Base-by-base conservation (phyloP, 1,140 invertebrate genomes). In the Rhyzopertha dominica region DNA sequence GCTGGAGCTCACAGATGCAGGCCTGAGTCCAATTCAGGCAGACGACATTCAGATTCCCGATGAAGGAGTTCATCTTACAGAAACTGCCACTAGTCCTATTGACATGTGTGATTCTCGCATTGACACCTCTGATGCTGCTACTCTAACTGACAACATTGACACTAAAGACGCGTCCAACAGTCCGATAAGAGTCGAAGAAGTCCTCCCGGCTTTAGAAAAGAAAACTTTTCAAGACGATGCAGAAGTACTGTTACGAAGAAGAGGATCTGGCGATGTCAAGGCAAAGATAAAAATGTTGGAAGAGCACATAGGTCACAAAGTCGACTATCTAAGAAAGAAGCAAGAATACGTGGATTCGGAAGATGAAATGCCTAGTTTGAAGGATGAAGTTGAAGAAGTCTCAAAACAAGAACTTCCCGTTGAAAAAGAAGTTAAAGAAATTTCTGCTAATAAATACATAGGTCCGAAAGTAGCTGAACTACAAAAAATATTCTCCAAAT, bases 1-100 rank as follows among this genome's bases (percentile, higher is more conserved):
- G 52, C 59, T 58, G 12, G 73, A 75, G 61, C 58, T 73, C 16
- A 75, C 74, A 9, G 74, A 77, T 60, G 72, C 73, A 9, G 73
- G 70, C 5, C 50, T 76, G 25, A 75, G 73, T 56, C 73, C 74
- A 17, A 75, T 76, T 18, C 71, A 73, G 60, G 59, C 67, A 4
- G 72, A 75, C 54, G 71, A 73, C 32, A 52, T 64, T 22, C 56
- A 59, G 19, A 61, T 62, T 37, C 46, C 57, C 22, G 63, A 72
- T 38, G 62, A 67, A 20, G 51, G 60, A 4, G 53, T 53, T 9
- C 62, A 71, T 17, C 70, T 58, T 47, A 66, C 59, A 14, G 71
- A 74, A 45, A 63, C 62, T 9, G 71, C 62, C 5, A 70, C 67
- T 31, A 74, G 71, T 50, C 73, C 73, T 4, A 67, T 74, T 14